phyloP scores from a whole-genome alignment of 2,888 invertebrate genomes.

The Neoascia interrupta region DNA sequence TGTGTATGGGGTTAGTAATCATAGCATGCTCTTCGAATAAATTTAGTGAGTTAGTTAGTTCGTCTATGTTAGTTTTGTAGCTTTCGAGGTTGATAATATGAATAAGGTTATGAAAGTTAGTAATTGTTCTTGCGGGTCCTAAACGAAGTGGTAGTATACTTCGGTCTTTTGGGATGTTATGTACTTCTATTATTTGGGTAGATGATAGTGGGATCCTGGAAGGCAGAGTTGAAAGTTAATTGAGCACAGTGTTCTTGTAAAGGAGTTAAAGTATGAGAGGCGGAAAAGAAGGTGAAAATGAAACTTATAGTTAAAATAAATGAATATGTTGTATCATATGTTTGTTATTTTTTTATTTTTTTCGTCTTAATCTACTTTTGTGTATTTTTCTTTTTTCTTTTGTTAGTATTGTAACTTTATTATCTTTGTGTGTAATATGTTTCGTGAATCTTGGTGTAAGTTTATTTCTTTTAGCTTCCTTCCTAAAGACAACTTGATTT shows the following conservation, averaged over 20 bases:
- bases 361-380: not conserved
- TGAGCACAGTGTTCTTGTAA: not conserved
- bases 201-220: not conserved
- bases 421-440: slow-evolving; percentile 40
- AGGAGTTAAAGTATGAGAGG: not conserved
- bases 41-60: too few relatives aligned
- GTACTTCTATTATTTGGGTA: not conserved
- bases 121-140: not conserved
- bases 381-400: not conserved
- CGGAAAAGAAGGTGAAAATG: not conserved
- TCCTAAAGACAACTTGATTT: slow-evolving; percentile 38
- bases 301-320: too few relatives aligned
- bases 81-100: not conserved
- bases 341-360: too few relatives aligned
- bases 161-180: too few relatives aligned
- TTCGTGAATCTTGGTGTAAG: slow-evolving; percentile 40
- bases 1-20: too few relatives aligned
- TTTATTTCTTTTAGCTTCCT: slow-evolving; percentile 47
- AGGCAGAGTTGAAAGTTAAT: too few relatives aligned
- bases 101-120: not conserved
- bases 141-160: too few relatives aligned
- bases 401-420: slow-evolving; percentile 4
- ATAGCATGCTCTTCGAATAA: too few relatives aligned
- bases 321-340: not conserved
- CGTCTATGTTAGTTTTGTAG: not conserved